Evolutionary conservation across 2,113 vertebrate genomes (phyloP).

Genomic region (Phyllostomus discolor): DNA sequence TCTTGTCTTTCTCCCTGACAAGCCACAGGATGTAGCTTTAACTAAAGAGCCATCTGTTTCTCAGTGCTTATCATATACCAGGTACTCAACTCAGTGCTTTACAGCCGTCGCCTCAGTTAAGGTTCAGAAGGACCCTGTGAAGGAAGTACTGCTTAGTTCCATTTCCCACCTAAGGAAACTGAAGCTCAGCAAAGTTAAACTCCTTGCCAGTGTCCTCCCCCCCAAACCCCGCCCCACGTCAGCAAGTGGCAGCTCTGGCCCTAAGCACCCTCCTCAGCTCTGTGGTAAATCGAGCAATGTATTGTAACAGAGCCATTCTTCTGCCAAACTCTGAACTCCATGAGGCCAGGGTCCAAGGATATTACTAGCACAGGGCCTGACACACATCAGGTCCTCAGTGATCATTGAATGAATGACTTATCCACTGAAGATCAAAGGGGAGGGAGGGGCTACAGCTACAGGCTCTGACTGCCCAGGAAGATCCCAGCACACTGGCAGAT

Average conservation of each 20-base stretch:
- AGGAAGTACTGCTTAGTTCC: background rate
- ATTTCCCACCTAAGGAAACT: background rate
- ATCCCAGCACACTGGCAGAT: background rate
- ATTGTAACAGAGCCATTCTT: fast-evolving
- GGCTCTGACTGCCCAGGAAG: background rate
- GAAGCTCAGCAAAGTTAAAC: background rate
- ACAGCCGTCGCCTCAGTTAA: background rate
- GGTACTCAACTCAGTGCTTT: background rate
- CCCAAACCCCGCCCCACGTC: background rate
- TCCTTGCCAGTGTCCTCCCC: background rate
- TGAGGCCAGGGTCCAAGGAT: background rate
- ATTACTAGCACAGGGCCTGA: background rate
- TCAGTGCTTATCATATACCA: background rate
- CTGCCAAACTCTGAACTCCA: background rate
- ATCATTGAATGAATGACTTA: background rate
- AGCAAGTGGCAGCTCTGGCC: background rate
- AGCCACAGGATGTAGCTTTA: background rate
- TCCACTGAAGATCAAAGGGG: background rate
- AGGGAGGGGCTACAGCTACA: background rate
- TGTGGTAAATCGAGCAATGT: background rate
- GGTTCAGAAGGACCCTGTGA: background rate
- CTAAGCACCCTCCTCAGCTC: background rate
- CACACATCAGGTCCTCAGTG: background rate
- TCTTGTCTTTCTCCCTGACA: background rate
- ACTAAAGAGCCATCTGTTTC: background rate